These are phyloP conservation scores for Acestrorhynchus altus DNA, from an alignment of 2,797 vertebrate species.

Conservation along the genomic window DNA sequence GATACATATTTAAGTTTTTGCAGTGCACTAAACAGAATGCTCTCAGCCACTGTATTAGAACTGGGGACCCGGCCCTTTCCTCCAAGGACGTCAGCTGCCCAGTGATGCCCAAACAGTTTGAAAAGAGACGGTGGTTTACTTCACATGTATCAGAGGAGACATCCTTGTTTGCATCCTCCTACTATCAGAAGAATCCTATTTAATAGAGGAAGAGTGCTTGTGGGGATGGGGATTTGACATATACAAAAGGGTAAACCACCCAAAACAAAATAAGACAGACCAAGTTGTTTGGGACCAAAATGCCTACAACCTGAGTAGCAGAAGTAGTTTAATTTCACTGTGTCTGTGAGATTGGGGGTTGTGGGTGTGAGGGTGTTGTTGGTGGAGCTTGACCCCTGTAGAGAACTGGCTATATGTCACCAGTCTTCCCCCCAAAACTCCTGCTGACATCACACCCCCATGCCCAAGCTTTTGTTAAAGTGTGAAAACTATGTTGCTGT, in stretches of 20 bases:
- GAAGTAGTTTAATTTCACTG: not conserved
- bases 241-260: not conserved
- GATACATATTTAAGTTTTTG: no score
- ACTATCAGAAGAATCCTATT: no score
- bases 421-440: conserved; percentile 16
- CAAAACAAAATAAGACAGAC: no score
- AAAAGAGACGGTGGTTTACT: no score
- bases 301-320: conserved; percentile 17
- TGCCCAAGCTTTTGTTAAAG: conserved; percentile 47
- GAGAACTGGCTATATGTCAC: conserved; percentile 46
- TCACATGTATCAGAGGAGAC: no score
- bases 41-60: no score
- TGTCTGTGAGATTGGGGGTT: not conserved
- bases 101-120: no score
- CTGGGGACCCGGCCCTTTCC: no score
- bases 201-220: no score
- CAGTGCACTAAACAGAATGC: no score
- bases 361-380: not conserved
- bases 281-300: not conserved
- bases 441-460: conserved; percentile 51
- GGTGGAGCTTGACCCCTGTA: conserved; percentile 47
- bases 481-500: conserved; percentile 21
- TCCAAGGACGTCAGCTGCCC: no score
- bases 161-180: no score
- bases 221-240: not conserved